Base-by-base conservation (phyloP, 2,888 invertebrate species). In the Spodoptera littoralis region DNA sequence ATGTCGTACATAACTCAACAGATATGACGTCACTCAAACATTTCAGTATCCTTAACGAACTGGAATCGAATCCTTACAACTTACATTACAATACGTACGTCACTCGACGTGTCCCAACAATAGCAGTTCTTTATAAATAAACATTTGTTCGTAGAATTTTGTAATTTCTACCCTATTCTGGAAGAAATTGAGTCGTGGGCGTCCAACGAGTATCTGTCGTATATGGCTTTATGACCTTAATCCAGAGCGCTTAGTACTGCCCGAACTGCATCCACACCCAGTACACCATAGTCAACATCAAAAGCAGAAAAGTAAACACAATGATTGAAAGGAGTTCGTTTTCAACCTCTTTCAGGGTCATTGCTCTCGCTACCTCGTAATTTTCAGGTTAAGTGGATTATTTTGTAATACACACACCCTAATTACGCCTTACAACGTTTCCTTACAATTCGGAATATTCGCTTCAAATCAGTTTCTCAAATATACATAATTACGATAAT, bases 341-440 rank as follows among this genome's bases (percentile, higher is more conserved):
- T 24, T 18, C 46, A 54, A 22, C 36, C 24, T 22, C 43, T 53
- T 52, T 43, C 56, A 57, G 24, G 50, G 52, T 64, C 47, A 46
- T 48, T 24, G 44, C 11, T 44, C 43, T 41, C 2, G 12, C 36
- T 1, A 27, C 27, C 27, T 27, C 27, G 0, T 36, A 18, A 48
- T 63, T 60, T 54, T 47, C 46, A 63, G 46, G 47, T 57, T 60
- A 69, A 73, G 44, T 57, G 60, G 50, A 60, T 60, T 71, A 72
- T 66, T 50, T 60, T 63, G 45, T 36, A 27, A 64, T 58, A 53
- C 64, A 73, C 48, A 73, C 54, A 24, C 4, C 54, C 47, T 73
- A 58, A 64, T 68, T 60, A 63, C 24, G 13, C 1, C 27, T 54
- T 42, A 47, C 55, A 36, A 42, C 13, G 41, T 60, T 57, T 64